Evolutionary conservation across 2,888 invertebrate genomes (phyloP), one percentile per base, ranked within the genome.

Genomic region (Micoletzkya japonica): DNA sequence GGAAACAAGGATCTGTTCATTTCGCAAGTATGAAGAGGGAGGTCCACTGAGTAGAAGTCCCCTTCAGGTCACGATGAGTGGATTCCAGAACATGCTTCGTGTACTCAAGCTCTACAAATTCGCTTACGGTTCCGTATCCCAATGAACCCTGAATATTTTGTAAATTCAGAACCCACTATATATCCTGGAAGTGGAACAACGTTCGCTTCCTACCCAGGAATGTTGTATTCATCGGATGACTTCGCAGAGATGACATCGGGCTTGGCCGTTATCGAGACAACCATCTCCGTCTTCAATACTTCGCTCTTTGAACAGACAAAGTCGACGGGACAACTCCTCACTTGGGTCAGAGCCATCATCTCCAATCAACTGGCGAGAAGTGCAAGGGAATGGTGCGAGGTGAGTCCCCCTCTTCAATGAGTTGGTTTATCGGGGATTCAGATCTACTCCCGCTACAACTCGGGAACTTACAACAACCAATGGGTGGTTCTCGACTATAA

Each of bases 291-390:
- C 84, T 90, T 90, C 81, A 93, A 93, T 86, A 85, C 87, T 17
- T 89, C 89, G 44, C 87, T 92, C 3, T 92, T 91, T 91, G 89
- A 90, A 75, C 88, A 90, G 70, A 89, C 92, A 49, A 89, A 90
- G 77, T 37, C 54, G 7, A 54, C 36, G n/a, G 64, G 54, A 14
- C 76, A 83, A 73, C 73, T 83, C n/a, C 80, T 76, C 59, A 89
- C 92, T 72, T 91, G 92, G 66, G 90, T 92, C 0, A 89, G 94
- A 2, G 89, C 91, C 20, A 90, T 92, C 88, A 91, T 92, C 0
- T 92, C 94, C 10, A 94, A 93, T 87, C 90, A 92, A 74, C 87
- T 95, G 64, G 90, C 93, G 0, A 88, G 88, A 7, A 90, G 90
- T 81, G 91, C 91, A 1, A 88, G 89, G 70, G 88, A 90, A 4